Conservation (phyloP, 2,888 invertebrate species). For the Keiferia lycopersicella region DNA sequence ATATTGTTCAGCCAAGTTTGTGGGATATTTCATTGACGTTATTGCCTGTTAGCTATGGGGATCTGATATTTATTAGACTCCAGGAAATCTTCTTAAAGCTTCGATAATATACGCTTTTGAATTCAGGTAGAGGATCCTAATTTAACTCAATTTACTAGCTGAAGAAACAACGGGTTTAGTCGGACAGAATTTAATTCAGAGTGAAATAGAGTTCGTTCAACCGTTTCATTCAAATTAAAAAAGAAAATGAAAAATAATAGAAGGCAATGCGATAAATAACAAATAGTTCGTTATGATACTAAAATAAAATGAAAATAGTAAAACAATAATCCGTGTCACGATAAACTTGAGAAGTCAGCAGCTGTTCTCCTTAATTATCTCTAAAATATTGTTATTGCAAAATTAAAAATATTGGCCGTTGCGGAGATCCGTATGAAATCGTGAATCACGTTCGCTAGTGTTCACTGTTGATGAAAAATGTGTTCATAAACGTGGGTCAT, state of each 20-base stretch:
- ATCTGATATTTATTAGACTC: constrained; percentile 27
- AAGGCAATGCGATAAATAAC: constrained; percentile 17
- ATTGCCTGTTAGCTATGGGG: constrained; percentile 47
- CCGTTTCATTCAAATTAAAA: constrained; percentile 6
- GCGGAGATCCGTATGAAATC: constrained; percentile 45
- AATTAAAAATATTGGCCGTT: constrained; percentile 43
- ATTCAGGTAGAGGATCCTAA: constrained; percentile 10
- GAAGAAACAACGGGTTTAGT: constrained; percentile 5
- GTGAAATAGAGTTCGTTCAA: constrained; percentile 9
- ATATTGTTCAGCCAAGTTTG: constrained; percentile 57
- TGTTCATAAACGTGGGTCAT: constrained; percentile 16
- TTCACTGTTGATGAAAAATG: constrained; percentile 33
- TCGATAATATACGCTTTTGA: constrained; percentile 16
- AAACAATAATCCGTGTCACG: constrained; percentile 20
- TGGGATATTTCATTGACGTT: constrained; percentile 56
- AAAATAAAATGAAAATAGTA: constrained; percentile 24
- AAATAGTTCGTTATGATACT: constrained; percentile 14
- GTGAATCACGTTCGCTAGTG: constrained; percentile 49
- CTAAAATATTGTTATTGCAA: constrained; percentile 39
- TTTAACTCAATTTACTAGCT: neutral
- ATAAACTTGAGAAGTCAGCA: constrained; percentile 25
- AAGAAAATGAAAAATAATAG: constrained; percentile 18
- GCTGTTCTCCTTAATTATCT: constrained; percentile 30
- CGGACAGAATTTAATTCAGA: neutral
- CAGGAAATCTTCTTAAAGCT: constrained; percentile 18